Evolutionary conservation across 2,888 invertebrate species (phyloP).

Genomic region (Baccha elongata): DNA sequence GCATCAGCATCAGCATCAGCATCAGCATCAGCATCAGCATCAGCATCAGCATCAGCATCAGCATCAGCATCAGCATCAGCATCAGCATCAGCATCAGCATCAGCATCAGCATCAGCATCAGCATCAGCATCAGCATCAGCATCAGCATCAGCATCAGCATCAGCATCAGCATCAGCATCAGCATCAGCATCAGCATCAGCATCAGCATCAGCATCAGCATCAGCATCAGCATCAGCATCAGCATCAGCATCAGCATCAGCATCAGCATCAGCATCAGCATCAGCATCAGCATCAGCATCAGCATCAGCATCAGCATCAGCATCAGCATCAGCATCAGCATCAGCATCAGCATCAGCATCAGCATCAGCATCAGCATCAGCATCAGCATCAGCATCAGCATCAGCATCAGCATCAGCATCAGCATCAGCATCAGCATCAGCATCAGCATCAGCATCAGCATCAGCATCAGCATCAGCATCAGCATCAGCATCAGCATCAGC

Average conservation of each 20-base stretch:
- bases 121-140: not conserved
- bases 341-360: conserved; percentile 2
- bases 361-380: not conserved
- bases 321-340: conserved; percentile 4
- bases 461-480: conserved; percentile 2
- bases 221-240: not conserved
- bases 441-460: not conserved
- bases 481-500: not conserved
- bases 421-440: not conserved
- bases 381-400: not conserved
- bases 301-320: not conserved
- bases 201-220: not conserved
- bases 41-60: too few relatives aligned
- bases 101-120: not conserved
- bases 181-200: not conserved
- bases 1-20: not conserved
- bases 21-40: conserved; percentile 4
- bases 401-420: not conserved
- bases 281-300: not conserved
- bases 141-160: not conserved
- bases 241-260: not conserved
- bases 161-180: not conserved
- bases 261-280: not conserved
- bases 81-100: not conserved
- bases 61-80: too few relatives aligned